Conservation (phyloP, 2,113 vertebrate species). For the Epinephelus cyanopodus region DNA sequence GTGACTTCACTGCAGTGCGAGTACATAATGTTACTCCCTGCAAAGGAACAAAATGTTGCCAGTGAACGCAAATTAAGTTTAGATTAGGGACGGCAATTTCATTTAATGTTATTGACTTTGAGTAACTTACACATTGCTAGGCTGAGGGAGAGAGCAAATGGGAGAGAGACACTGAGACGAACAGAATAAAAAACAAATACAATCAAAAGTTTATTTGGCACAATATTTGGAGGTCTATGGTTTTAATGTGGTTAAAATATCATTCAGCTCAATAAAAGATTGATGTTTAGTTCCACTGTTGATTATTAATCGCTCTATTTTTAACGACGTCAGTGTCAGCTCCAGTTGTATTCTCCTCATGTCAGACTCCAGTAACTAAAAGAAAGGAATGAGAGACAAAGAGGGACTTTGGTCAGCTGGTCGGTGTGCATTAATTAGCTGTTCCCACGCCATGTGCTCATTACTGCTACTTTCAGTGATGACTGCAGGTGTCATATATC, state of each 20-base stretch:
- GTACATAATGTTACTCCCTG: background rate
- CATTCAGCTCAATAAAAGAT: background rate
- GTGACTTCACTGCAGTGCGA: background rate
- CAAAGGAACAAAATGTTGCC: background rate
- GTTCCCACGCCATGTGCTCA: slow-evolving; percentile 55
- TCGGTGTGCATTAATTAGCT: slow-evolving; percentile 30
- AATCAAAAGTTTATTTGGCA: too few relatives aligned
- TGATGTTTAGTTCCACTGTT: too few relatives aligned
- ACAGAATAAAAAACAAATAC: background rate
- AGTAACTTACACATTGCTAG: background rate
- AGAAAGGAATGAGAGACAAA: background rate
- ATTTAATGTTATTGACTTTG: background rate
- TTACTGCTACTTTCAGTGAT: slow-evolving; percentile 2
- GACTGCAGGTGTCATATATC: slow-evolving; percentile 55
- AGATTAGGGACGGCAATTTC: background rate
- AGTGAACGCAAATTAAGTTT: slow-evolving; percentile 9
- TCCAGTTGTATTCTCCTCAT: background rate
- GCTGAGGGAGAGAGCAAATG: background rate
- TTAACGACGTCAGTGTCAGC: background rate
- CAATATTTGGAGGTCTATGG: too few relatives aligned
- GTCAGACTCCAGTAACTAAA: background rate
- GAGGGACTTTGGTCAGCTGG: slow-evolving; percentile 19
- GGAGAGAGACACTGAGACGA: background rate
- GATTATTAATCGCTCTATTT: background rate
- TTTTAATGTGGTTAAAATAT: too few relatives aligned